A percentile compares a stretch with the other conserved stretches of the same genome.
phyloP scores from a whole-genome alignment of 30 jellyfish, hydroid and myxozoan species.

The Turritopsis dohrnii region DNA sequence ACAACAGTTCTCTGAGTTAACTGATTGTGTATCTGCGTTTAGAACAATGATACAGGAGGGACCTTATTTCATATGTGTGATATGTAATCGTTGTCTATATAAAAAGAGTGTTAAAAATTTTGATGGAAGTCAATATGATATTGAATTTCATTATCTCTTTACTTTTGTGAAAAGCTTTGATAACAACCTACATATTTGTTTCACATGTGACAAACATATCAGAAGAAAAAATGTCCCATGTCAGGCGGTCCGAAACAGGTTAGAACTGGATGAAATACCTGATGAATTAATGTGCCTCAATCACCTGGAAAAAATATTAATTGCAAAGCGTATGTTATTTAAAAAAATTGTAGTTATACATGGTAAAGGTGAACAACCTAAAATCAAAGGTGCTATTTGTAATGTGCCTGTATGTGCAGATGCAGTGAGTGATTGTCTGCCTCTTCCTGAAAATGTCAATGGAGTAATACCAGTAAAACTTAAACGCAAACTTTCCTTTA shows the following conservation, averaged over 20 bases:
- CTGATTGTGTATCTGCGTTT: not conserved
- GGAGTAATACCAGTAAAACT: not conserved
- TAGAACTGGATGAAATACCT: no score
- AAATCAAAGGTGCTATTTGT: slow-evolving; percentile 7
- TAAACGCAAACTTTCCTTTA: not conserved
- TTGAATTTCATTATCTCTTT: no score
- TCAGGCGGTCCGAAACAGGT: no score
- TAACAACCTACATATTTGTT: no score
- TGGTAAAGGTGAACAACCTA: slow-evolving; percentile 3
- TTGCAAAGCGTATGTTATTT: slow-evolving; percentile 3
- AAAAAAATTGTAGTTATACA: not conserved
- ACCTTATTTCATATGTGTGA: not conserved
- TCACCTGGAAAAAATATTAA: not conserved
- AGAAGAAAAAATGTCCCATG: no score
- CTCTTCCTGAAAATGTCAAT: not conserved
- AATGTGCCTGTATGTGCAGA: not conserved
- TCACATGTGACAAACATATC: no score
- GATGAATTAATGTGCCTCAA: not conserved
- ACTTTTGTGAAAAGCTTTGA: no score
- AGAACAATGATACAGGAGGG: not conserved
- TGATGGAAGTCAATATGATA: no score
- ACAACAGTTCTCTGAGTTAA: not conserved
- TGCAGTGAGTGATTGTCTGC: not conserved
- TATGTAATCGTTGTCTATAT: no score
- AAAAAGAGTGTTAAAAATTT: no score